Percentiles rank a stretch among this genome's conserved stretches.
Conservation (phyloP, 2,113 vertebrate genomes). For the Addax nasomaculatus region DNA sequence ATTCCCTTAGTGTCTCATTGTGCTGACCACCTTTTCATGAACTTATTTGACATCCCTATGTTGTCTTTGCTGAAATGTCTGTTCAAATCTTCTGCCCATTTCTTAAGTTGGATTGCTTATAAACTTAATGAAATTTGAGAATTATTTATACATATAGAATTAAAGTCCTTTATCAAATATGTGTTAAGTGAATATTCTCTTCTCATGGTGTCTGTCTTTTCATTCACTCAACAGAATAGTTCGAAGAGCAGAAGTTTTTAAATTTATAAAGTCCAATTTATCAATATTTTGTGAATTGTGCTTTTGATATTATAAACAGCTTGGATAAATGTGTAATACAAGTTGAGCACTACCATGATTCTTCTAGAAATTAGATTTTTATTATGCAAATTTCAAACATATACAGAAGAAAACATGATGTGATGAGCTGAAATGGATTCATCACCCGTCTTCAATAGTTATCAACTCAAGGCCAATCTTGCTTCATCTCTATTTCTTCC, state of each 20-base stretch:
- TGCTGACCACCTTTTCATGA: not conserved
- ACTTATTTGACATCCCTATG: not conserved
- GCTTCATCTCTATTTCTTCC: not conserved
- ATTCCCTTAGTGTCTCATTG: not conserved
- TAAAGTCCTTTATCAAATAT: not conserved
- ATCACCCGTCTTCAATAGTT: not conserved
- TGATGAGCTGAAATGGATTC: not conserved
- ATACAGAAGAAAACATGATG: not conserved
- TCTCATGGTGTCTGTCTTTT: not conserved
- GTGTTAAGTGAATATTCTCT: not conserved
- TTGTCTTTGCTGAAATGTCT: not conserved
- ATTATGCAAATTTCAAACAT: not conserved
- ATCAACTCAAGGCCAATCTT: not conserved
- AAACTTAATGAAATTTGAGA: not conserved
- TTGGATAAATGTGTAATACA: not conserved
- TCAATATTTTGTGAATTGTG: not conserved
- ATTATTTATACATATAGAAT: not conserved
- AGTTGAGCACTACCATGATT: not conserved
- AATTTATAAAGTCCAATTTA: not conserved
- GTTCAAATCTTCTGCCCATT: not conserved
- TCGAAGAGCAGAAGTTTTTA: not conserved
- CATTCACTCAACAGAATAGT: not conserved
- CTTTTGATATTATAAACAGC: not conserved
- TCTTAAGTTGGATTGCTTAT: not conserved
- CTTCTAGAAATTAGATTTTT: not conserved